Evolutionary conservation across 2,888 invertebrate genomes (phyloP), one percentile per base, ranked within the genome.

Genomic region (Nymphalis polychloros): DNA sequence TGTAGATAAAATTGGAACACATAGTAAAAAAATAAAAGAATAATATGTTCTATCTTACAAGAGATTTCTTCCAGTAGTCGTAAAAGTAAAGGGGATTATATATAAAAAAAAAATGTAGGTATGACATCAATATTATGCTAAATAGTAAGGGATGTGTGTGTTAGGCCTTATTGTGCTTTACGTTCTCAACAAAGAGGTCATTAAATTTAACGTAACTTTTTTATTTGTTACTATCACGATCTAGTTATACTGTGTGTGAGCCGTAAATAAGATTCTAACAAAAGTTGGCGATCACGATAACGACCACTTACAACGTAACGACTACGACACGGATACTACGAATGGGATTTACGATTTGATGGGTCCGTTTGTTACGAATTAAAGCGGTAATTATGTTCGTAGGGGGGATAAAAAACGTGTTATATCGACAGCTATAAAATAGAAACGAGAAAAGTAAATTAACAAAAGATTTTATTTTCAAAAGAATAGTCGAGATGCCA

Each of bases 241-340:
- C 64, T 52, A 16, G 64, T 68, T 63, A 67, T 69, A 52, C 61
- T 64, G 49, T 59, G 64, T 68, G 70, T 67, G 59, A 61, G 64
- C 72, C 74, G 63, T 70, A 74, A 72, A 68, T 70, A 67, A 72
- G 59, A 55, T 55, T 70, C 68, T 71, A 68, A 74, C 70, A 61
- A 60, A 72, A 73, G 72, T 71, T 63, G 59, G 70, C 70, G 69
- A 72, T 71, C 70, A 64, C 71, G 69, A 73, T 72, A 75, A 73
- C 74, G 71, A 70, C 65, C 68, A 53, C 63, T 70, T 69, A 70
- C 69, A 70, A 64, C 72, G 67, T 69, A 65, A 70, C 73, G 72
- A 64, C 64, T 63, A 71, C 75, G 64, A 67, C 57, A 57, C 72
- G 73, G 71, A 72, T 67, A 71, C 69, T 70, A 72, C 70, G 71